Evolutionary conservation across 2,113 vertebrate species (phyloP).

Genomic region (Zapornia atra): DNA sequence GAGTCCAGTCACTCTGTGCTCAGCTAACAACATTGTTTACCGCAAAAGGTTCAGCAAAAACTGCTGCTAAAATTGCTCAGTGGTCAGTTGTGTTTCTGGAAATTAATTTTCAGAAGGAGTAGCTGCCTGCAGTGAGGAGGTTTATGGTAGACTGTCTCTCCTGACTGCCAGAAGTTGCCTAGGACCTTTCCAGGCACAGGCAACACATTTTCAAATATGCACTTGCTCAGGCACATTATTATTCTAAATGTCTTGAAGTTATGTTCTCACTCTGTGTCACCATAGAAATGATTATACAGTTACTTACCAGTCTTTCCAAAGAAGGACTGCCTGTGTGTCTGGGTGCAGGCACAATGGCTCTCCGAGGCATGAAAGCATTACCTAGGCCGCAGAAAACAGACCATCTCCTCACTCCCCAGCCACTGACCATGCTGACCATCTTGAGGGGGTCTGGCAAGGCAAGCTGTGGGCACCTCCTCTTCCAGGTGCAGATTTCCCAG

Average conservation of each 20-base stretch:
- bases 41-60: constrained; percentile 45
- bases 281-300: constrained; percentile 70
- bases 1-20: constrained; percentile 40
- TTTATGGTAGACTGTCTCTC: constrained; percentile 20
- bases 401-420: neutral
- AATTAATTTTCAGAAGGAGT: constrained; percentile 68
- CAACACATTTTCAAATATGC: constrained; percentile 33
- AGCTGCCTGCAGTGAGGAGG: constrained; percentile 39
- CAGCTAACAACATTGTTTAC: constrained; percentile 51
- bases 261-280: constrained; percentile 48
- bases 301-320: constrained; percentile 8
- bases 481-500: neutral
- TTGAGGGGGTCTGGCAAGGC: neutral
- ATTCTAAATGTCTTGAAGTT: constrained; percentile 62
- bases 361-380: constrained; percentile 7
- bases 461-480: neutral
- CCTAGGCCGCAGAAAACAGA: neutral
- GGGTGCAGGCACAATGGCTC: neutral
- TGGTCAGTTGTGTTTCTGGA: constrained; percentile 53
- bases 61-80: constrained; percentile 48
- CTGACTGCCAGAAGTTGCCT: constrained; percentile 29
- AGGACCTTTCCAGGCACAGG: constrained; percentile 13
- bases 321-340: constrained; percentile 22
- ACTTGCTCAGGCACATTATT: constrained; percentile 54
- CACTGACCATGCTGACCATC: neutral